Percentiles rank a stretch among this genome's conserved stretches.
These are phyloP conservation scores for Chlamydotis undulata DNA, from an alignment of 2,113 vertebrate genomes.

Conservation along the genomic window DNA sequence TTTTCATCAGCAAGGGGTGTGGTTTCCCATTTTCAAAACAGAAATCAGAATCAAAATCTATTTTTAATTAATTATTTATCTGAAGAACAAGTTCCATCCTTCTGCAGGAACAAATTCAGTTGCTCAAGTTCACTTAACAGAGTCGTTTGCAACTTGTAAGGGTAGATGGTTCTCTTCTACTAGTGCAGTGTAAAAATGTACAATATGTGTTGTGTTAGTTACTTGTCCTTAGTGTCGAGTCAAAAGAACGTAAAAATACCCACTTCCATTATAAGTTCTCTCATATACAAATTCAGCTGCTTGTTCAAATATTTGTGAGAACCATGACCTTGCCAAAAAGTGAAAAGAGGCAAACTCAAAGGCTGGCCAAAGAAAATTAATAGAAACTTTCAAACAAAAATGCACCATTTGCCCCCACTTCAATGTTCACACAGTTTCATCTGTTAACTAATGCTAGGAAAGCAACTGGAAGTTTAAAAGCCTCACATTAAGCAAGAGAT, in stretches of 20 bases:
- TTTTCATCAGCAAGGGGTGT: neutral
- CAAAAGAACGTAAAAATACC: neutral
- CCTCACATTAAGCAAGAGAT: neutral
- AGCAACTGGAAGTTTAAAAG: neutral
- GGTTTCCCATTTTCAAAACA: neutral
- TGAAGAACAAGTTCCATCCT: neutral
- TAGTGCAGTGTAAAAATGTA: neutral
- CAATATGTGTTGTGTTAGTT: neutral
- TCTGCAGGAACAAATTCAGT: neutral
- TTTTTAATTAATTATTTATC: neutral
- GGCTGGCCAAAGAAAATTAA: neutral
- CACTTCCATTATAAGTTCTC: neutral
- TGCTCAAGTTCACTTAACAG: neutral
- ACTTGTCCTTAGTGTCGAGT: neutral
- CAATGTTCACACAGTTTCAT: neutral
- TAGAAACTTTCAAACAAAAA: neutral
- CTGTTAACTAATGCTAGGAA: neutral
- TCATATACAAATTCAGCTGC: neutral
- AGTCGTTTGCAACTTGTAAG: neutral
- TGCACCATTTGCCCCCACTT: neutral
- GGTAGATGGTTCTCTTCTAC: neutral
- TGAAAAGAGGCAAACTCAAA: neutral
- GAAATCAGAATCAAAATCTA: neutral
- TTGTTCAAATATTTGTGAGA: slow-evolving; percentile 20
- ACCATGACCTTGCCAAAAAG: neutral